Evolutionary conservation across 2,113 vertebrate genomes (phyloP).

Genomic region (Cisticola juncidis): DNA sequence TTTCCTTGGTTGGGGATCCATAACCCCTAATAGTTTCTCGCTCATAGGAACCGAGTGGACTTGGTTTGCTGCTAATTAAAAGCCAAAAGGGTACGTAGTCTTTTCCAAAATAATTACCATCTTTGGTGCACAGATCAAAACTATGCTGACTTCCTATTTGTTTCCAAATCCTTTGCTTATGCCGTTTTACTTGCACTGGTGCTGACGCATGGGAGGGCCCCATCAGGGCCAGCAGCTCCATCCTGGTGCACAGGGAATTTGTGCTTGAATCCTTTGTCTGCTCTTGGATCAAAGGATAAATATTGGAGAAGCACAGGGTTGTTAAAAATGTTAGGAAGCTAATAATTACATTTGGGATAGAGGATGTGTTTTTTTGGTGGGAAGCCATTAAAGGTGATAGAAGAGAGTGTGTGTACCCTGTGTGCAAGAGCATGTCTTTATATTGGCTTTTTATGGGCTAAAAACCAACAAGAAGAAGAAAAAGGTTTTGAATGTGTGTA

Average conservation of each 20-base stretch:
- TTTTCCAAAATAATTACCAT: neutral
- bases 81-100: neutral
- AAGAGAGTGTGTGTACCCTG: neutral
- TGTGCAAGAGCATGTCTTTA: neutral
- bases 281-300: neutral
- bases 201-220: neutral
- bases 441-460: neutral
- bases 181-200: accelerated
- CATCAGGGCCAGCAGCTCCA: neutral
- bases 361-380: neutral
- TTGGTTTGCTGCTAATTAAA: slow-evolving; percentile 46
- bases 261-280: neutral
- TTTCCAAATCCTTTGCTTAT: neutral
- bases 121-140: neutral
- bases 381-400: neutral
- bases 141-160: neutral
- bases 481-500: neutral
- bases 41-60: neutral
- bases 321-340: neutral
- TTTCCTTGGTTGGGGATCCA: neutral
- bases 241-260: neutral
- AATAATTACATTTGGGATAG: neutral
- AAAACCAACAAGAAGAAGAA: neutral
- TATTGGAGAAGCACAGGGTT: neutral
- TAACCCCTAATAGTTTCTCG: neutral